These are phyloP conservation scores for Ceratitis capitata DNA, from an alignment of 1,140 invertebrate genomes.

Conservation along the genomic window DNA sequence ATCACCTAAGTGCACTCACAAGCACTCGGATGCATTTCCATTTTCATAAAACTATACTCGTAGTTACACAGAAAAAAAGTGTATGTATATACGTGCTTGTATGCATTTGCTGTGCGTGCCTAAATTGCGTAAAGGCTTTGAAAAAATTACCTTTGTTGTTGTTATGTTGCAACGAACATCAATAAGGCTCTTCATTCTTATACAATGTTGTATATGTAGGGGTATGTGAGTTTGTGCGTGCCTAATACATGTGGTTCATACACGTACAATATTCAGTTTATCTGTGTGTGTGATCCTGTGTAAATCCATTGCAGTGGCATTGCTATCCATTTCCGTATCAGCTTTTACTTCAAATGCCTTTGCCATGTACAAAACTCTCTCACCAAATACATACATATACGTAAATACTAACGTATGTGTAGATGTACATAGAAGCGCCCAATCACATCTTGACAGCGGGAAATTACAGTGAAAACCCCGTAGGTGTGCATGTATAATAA, in stretches of 20 bases:
- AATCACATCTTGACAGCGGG: neutral
- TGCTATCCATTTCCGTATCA: neutral
- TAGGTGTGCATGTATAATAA: neutral
- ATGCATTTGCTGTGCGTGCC: neutral
- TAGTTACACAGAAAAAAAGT: neutral
- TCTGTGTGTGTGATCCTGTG: neutral
- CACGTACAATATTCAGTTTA: neutral
- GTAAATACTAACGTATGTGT: too few species aligned
- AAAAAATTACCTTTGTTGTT: neutral
- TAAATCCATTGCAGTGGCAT: too few species aligned
- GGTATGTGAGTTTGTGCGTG: neutral
- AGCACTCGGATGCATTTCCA: neutral
- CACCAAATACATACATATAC: too few species aligned
- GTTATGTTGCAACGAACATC: neutral
- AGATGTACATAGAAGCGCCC: neutral
- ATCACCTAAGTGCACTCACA: conserved; percentile 13
- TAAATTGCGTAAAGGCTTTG: neutral
- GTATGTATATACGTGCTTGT: neutral
- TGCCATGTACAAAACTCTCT: neutral
- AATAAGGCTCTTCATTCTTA: too few species aligned
- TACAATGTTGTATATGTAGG: neutral
- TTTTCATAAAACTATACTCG: neutral
- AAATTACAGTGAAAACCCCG: neutral
- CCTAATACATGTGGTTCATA: neutral
- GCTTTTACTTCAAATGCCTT: neutral